phyloP scores from a whole-genome alignment of 2,888 invertebrate genomes.

The Meloe dianella region DNA sequence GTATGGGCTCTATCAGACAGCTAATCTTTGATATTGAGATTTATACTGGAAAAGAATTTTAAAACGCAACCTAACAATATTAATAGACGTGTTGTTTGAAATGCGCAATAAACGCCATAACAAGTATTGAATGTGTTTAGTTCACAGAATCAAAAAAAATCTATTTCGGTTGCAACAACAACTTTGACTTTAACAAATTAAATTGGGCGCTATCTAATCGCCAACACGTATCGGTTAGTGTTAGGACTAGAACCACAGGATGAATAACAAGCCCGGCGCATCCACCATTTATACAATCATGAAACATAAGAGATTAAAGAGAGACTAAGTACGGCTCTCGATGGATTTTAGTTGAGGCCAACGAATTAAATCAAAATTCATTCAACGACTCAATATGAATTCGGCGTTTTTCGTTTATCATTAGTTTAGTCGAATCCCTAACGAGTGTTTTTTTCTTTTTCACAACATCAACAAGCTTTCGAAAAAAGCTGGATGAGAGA shows the following conservation, averaged over 20 bases:
- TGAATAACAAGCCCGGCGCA: not conserved
- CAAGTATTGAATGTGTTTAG: too few species aligned
- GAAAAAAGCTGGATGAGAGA: too few species aligned
- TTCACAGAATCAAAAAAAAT: too few species aligned
- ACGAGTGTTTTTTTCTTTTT: too few species aligned
- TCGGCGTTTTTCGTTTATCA: too few species aligned
- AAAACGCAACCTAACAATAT: slow-evolving; percentile 26
- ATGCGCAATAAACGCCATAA: not conserved
- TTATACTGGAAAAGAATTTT: slow-evolving; percentile 31
- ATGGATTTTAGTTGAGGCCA: not conserved
- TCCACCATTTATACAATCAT: slow-evolving; percentile 4
- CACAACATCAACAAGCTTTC: too few species aligned
- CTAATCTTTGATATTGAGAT: slow-evolving; percentile 42
- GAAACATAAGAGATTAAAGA: not conserved
- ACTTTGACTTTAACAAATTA: not conserved
- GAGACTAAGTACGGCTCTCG: not conserved
- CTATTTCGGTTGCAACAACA: not conserved
- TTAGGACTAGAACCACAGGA: not conserved
- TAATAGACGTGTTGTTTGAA: slow-evolving; percentile 14
- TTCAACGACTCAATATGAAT: not conserved
- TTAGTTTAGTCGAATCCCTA: too few species aligned
- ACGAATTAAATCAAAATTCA: not conserved
- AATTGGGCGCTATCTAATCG: not conserved
- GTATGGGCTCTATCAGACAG: slow-evolving; percentile 42
- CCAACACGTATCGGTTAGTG: not conserved